Evolutionary conservation across 2,888 invertebrate genomes (phyloP).

Genomic region (Heliconius erato): DNA sequence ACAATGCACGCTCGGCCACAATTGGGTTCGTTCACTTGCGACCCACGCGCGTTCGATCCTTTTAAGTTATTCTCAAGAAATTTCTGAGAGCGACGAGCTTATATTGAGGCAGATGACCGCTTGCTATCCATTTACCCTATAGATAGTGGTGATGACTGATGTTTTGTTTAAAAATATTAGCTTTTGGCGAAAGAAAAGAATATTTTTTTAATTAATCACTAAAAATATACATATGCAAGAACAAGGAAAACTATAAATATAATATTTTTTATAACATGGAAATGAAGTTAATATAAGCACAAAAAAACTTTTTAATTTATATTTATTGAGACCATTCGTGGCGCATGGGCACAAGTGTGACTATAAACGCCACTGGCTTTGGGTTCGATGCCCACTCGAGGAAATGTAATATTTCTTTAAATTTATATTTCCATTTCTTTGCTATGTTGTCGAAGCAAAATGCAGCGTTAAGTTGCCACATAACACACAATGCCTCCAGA

Average conservation of each 20-base stretch:
- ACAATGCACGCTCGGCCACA: constrained; percentile 48
- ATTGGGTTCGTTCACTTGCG: constrained; percentile 51
- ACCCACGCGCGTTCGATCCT: constrained; percentile 48
- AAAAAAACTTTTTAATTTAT: too few species aligned
- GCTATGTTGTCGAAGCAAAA: too few species aligned
- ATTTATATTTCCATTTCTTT: too few species aligned
- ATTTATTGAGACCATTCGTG: too few species aligned
- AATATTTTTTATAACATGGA: too few species aligned
- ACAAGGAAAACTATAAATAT: neutral
- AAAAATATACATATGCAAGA: neutral
- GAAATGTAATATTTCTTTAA: too few species aligned
- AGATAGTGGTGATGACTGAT: neutral
- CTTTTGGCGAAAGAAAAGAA: neutral
- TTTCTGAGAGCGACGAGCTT: constrained; percentile 37
- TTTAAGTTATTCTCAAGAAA: constrained; percentile 37
- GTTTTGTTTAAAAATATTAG: neutral
- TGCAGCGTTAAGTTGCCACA: too few species aligned
- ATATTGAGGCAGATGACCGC: constrained; percentile 40
- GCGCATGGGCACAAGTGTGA: too few species aligned
- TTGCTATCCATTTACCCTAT: neutral
- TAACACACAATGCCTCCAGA: too few species aligned
- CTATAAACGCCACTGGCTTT: too few species aligned
- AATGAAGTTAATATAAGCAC: too few species aligned
- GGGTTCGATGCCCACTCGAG: too few species aligned
- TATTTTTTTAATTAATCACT: neutral